A percentile compares a stretch with the other conserved stretches of the same genome.
Conservation (phyloP, 2,888 invertebrate genomes). For the Autographa pulchrina region DNA sequence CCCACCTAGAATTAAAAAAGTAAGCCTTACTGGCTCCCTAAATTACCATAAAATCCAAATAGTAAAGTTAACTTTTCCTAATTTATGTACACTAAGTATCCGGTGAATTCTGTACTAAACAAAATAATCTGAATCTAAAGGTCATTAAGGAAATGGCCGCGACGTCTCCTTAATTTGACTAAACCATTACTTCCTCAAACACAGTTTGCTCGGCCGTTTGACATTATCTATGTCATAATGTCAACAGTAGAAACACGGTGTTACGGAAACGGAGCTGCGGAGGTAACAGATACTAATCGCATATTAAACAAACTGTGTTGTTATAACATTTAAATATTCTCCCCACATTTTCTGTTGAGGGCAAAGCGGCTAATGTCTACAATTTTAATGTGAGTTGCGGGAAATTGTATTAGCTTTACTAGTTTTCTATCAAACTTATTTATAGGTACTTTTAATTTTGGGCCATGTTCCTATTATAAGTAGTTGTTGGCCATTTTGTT, state of each 20-base stretch:
- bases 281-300: slow-evolving; percentile 50
- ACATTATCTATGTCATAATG: slow-evolving; percentile 44
- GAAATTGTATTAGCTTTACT: neutral
- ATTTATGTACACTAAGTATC: neutral
- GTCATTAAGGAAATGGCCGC: slow-evolving; percentile 2
- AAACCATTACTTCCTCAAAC: slow-evolving; percentile 10
- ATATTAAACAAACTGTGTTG: slow-evolving; percentile 44
- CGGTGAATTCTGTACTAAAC: neutral
- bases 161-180: slow-evolving; percentile 3
- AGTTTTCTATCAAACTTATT: neutral
- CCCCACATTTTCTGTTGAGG: slow-evolving; percentile 29
- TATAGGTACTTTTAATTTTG: neutral
- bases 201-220: slow-evolving; percentile 10
- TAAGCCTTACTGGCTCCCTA: too few relatives aligned
- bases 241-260: slow-evolving; percentile 36
- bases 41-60: too few relatives aligned
- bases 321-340: slow-evolving; percentile 43
- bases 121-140: neutral
- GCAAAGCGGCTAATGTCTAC: slow-evolving; percentile 26
- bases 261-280: slow-evolving; percentile 34
- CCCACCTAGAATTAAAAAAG: too few relatives aligned
- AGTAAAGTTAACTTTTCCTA: too few relatives aligned
- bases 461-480: too few relatives aligned
- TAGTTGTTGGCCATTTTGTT: neutral
- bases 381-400: slow-evolving; percentile 28